A percentile compares a stretch with the other conserved stretches of the same genome.
Evolutionary conservation across 2,113 vertebrate genomes (phyloP).

Genomic region (Thermophis baileyi): DNA sequence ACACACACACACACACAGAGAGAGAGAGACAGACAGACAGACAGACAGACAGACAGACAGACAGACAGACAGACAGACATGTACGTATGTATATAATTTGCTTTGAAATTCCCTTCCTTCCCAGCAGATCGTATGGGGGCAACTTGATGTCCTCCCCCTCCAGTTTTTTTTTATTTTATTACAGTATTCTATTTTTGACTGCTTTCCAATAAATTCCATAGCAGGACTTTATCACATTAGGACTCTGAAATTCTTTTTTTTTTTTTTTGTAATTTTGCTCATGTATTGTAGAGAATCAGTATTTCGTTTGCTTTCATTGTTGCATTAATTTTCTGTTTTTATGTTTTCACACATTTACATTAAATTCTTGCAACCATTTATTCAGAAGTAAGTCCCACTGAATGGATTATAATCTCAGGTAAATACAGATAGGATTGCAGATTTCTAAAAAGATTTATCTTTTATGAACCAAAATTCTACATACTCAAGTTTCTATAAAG

Average conservation of each 20-base stretch:
- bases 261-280: constrained; percentile 44
- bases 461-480: not conserved
- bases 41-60: too few relatives aligned
- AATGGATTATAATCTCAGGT: not conserved
- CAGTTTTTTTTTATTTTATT: constrained; percentile 28
- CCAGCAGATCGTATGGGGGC: constrained; percentile 43
- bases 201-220: constrained; percentile 31
- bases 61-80: too few relatives aligned
- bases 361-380: not conserved
- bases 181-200: constrained; percentile 57
- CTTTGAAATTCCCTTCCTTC: not conserved
- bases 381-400: not conserved
- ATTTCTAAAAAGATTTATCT: not conserved
- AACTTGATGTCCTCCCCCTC: not conserved
- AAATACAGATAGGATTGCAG: not conserved
- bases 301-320: not conserved
- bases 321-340: not conserved
- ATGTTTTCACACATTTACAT: not conserved
- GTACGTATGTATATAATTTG: not conserved
- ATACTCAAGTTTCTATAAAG: not conserved
- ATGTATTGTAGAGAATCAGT: not conserved
- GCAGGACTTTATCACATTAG: constrained; percentile 45
- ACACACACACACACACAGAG: too few relatives aligned
- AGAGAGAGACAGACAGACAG: too few relatives aligned
- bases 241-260: constrained; percentile 55